A percentile compares a stretch with the other conserved stretches of the same genome.
These are phyloP conservation scores for Amyelois transitella DNA, from an alignment of 1,140 invertebrate genomes.

Conservation along the genomic window DNA sequence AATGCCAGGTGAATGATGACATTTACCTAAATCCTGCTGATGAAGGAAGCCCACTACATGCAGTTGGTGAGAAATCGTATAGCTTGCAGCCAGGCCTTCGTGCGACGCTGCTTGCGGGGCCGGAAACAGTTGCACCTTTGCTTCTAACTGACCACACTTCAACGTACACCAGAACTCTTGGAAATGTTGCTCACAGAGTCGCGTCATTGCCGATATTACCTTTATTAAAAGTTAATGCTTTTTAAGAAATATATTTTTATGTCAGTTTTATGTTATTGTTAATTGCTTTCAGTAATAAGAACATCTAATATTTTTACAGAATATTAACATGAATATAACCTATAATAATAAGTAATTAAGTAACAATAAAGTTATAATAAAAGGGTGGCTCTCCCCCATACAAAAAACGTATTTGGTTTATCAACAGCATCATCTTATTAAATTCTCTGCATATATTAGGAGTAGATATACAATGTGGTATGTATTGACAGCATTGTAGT, in stretches of 20 bases:
- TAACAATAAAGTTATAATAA: too few species aligned
- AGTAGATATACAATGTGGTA: too few species aligned
- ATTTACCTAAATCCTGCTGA: slow-evolving; percentile 63
- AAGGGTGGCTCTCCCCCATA: too few species aligned
- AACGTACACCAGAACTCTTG: slow-evolving; percentile 62
- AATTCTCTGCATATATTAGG: too few species aligned
- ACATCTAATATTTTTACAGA: too few species aligned
- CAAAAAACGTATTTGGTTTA: too few species aligned
- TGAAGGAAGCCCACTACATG: slow-evolving; percentile 63
- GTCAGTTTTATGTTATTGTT: neutral
- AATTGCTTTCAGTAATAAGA: too few species aligned
- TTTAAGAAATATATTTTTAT: neutral
- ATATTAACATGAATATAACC: too few species aligned
- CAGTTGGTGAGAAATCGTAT: slow-evolving; percentile 52
- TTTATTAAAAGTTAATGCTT: slow-evolving; percentile 7
- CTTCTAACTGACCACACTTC: slow-evolving; percentile 65
- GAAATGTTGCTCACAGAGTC: slow-evolving; percentile 66
- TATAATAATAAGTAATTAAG: too few species aligned
- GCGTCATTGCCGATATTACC: slow-evolving; percentile 51
- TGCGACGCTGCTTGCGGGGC: slow-evolving; percentile 47
- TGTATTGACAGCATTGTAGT: too few species aligned
- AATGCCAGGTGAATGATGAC: too few species aligned
- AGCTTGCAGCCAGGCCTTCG: slow-evolving; percentile 37
- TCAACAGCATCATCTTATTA: too few species aligned
- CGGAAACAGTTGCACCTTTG: slow-evolving; percentile 60